Evolutionary conservation across 2,797 vertebrate species (phyloP), one percentile per base, ranked within the genome.

Genomic region (Dallia pectoralis): DNA sequence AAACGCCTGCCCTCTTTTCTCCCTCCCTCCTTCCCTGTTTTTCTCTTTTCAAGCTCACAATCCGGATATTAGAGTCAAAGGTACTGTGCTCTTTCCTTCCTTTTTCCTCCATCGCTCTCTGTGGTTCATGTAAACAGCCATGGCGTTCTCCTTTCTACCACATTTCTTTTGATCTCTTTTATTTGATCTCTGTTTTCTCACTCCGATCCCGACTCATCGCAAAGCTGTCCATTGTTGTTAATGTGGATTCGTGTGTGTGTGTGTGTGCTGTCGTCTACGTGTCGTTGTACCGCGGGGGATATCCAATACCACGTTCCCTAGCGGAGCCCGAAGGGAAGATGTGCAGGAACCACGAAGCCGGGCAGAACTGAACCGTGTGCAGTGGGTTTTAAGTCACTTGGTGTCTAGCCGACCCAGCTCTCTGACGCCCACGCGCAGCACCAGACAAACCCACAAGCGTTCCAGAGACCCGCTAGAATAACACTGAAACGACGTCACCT

Each of bases 11-110:
- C 75, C 67, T 81, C 72, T 84, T 91, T 36, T 81, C 40, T 67
- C 44, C 51, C 72, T 81, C 73, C 70, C 51, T 51, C 71, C n/a
- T 14, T 74, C 68, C 70, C 64, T 36, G n/a, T 67, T 51, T 79
- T 18, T 32, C 75, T 83, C 80, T 63, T 63, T 74, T 83, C 81
- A 94, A 93, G 92, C 92, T 88, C 93, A 93, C 91, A 93, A 93
- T 83, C 95, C 96, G 96, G 97, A 99, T 94, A 96, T 97, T 91
- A 97, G 97, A 96, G 97, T 99, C 81, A 97, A 98, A 99, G 97
- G 97, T 99, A 99, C 93, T 95, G 96, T 98, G 94, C 70, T 84
- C 67, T 80, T 83, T 70, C 48, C 69, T 51, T 72, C 62, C 73
- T n/a, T 74, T 74, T 74, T 73, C 74, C 56, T 72, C 76, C 62